Base-by-base conservation (phyloP, 1,140 invertebrate genomes). In the Alviniconcha marisindica region DNA sequence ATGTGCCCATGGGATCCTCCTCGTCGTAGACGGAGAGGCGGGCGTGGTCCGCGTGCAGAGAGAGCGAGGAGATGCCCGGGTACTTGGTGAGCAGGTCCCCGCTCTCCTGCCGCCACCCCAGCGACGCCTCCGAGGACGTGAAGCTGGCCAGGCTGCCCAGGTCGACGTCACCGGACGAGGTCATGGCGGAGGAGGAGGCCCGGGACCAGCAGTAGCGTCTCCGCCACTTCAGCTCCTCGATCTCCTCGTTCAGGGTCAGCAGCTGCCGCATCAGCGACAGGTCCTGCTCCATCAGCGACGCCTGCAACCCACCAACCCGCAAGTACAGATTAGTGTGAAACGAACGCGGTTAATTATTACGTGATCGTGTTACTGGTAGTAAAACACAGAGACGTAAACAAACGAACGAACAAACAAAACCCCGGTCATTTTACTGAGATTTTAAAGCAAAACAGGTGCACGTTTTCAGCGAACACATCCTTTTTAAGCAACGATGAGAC, bases 191-290 rank as follows among this genome's bases (percentile, higher is more conserved):
- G 33, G 66, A 60, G 18, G 85, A 82, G 73, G 78, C 77, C 0
- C 77, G 85, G n/a, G 81, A 73, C 76, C 86, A 87, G 74, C 82
- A 82, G 76, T 87, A 86, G 33, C 83, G 74, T 24, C 88, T 60
- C 38, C 87, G 84, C 86, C 87, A 89, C 81, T 91, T 91, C n/a
- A 91, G 76, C 33, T 91, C 89, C 82, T 91, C 89, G 33, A 91
- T 90, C 63, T 85, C 83, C 81, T 91, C 90, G 76, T 91, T 91
- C 56, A 91, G 78, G 7, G 86, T 90, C 51, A 91, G 84, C 18
- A 91, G 84, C 77, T 91, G 90, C 66, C 88, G 87, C 90, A 91
- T 91, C 54, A 91, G 84, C 1, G 83, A 87, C 36, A 91, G 81
- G 66, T 91, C 90, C 80, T 90, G 90, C 42, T 91, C 90, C 87